Conservation (phyloP, 1,140 invertebrate genomes). For the Sinonovacula constricta region DNA sequence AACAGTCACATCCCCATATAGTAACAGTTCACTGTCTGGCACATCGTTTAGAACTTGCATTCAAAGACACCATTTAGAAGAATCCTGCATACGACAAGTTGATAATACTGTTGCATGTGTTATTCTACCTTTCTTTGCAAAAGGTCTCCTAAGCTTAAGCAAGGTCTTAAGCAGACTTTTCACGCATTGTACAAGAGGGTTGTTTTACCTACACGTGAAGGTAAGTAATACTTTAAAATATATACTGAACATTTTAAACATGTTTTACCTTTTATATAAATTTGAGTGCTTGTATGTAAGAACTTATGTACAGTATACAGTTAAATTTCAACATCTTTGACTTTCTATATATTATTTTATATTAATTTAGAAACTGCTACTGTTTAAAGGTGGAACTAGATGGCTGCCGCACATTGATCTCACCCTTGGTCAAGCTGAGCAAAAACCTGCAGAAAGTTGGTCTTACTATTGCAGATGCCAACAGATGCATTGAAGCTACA, state of each 20-base stretch:
- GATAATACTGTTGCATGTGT: slow-evolving; percentile 28
- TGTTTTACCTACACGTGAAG: neutral
- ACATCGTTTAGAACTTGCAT: slow-evolving; percentile 25
- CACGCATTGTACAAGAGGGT: neutral
- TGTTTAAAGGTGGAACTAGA: slow-evolving; percentile 13
- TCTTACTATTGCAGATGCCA: slow-evolving; percentile 20
- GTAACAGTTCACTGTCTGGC: slow-evolving; percentile 27
- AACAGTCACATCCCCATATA: slow-evolving; percentile 16
- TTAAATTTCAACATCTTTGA: slow-evolving; percentile 4
- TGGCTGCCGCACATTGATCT: slow-evolving; percentile 15
- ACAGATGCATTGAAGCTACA: slow-evolving; percentile 11
- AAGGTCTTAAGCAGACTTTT: neutral
- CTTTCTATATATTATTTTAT: neutral
- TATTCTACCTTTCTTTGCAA: slow-evolving; percentile 41
- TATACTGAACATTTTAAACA: neutral
- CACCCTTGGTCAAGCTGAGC: slow-evolving; percentile 13
- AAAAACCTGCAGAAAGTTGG: slow-evolving; percentile 26
- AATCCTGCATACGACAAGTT: slow-evolving; percentile 25
- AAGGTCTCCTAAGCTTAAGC: slow-evolving; percentile 47
- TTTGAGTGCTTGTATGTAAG: neutral
- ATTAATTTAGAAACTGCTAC: neutral
- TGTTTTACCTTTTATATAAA: slow-evolving; percentile 1
- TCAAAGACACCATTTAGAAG: slow-evolving; percentile 39
- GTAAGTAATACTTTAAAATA: neutral
- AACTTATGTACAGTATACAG: neutral